These are phyloP conservation scores for Arctopsyche grandis DNA, from an alignment of 1,140 invertebrate species.

Conservation along the genomic window DNA sequence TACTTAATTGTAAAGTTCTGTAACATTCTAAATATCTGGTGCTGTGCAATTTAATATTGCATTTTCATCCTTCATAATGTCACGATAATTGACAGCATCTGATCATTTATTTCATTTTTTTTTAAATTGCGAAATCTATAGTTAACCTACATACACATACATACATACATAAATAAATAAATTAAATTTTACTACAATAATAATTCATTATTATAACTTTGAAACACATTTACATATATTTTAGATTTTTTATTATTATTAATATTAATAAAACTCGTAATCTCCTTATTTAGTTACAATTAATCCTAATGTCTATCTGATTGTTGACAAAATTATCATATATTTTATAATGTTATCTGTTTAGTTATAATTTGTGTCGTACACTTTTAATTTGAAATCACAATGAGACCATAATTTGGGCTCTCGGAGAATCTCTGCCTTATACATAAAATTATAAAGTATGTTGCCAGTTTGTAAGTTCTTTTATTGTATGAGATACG, in stretches of 20 bases:
- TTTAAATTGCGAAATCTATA: neutral
- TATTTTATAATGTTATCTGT: conserved; percentile 28
- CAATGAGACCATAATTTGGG: neutral
- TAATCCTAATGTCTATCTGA: conserved; percentile 16
- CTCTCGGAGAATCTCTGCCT: conserved; percentile 23
- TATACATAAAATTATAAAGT: conserved; percentile 44
- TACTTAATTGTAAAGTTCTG: neutral
- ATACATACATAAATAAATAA: neutral
- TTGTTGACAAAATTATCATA: conserved; percentile 36
- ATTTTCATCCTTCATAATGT: neutral
- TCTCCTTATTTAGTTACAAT: conserved; percentile 31
- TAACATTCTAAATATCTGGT: conserved; percentile 13
- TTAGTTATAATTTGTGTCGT: conserved; percentile 25
- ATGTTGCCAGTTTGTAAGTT: conserved; percentile 45
- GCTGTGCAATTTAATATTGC: neutral
- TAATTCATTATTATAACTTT: neutral
- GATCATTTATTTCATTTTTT: conserved; percentile 17
- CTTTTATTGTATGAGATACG: conserved; percentile 50
- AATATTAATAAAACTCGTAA: conserved; percentile 31
- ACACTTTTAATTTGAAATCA: conserved; percentile 23
- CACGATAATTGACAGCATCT: neutral
- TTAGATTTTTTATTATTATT: conserved; percentile 9
- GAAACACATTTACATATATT: neutral
- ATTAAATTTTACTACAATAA: neutral
- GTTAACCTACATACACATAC: neutral